Evolutionary conservation across 2,797 vertebrate species (phyloP).

Genomic region (Fringilla coelebs): DNA sequence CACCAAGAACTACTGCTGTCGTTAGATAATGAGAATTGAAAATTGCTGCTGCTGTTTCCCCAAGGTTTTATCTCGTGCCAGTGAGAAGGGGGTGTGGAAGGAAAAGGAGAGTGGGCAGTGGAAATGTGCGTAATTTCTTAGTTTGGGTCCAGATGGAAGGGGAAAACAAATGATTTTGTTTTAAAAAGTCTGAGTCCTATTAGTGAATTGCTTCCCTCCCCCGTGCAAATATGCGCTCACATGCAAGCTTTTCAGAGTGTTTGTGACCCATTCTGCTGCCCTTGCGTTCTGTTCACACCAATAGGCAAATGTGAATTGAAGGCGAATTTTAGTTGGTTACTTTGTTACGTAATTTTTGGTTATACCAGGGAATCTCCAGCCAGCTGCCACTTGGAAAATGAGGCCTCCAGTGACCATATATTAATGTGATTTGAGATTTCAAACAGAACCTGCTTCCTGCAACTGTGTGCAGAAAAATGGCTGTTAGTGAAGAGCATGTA

Average conservation of each 20-base stretch:
- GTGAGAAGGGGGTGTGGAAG: background rate
- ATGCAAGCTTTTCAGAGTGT: background rate
- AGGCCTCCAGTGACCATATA: background rate
- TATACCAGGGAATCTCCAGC: background rate
- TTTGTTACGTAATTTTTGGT: background rate
- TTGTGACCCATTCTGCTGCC: background rate
- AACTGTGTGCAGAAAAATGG: background rate
- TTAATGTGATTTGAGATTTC: background rate
- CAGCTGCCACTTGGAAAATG: background rate
- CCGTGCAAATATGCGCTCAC: background rate
- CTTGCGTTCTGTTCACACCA: background rate
- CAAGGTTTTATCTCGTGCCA: slow-evolving; percentile 45
- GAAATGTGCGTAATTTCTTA: slow-evolving; percentile 11
- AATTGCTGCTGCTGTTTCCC: slow-evolving; percentile 59
- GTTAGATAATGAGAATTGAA: slow-evolving; percentile 67
- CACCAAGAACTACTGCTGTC: slow-evolving; percentile 58
- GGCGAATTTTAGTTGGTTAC: background rate
- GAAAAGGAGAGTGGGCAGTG: background rate
- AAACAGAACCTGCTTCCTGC: background rate
- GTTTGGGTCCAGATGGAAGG: background rate
- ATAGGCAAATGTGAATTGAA: background rate
- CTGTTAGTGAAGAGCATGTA: background rate
- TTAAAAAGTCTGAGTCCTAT: background rate
- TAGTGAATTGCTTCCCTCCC: background rate
- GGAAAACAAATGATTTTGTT: background rate